Conservation (phyloP, 2,888 invertebrate genomes). For the Chironomus riparius region DNA sequence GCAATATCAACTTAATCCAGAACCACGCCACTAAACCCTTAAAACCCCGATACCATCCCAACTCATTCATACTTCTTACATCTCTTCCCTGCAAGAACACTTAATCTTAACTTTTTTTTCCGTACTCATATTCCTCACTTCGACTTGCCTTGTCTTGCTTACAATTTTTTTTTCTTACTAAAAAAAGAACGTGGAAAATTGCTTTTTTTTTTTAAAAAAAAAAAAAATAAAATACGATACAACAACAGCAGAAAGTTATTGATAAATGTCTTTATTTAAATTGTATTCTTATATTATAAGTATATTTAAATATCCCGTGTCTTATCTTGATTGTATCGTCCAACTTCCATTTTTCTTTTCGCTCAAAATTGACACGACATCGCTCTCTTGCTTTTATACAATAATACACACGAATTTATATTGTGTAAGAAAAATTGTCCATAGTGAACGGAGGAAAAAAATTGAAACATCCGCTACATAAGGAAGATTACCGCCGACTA, state of each 20-base stretch:
- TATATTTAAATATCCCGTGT: slow-evolving; percentile 22
- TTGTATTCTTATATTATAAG: slow-evolving; percentile 12
- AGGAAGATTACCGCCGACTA: neutral
- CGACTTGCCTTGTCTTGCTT: neutral
- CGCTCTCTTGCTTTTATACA: neutral
- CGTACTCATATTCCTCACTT: neutral
- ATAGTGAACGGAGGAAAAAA: neutral
- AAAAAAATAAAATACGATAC: neutral
- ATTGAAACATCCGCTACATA: slow-evolving; percentile 21
- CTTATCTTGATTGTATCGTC: slow-evolving; percentile 24
- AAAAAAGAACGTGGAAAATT: neutral
- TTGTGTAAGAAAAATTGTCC: neutral
- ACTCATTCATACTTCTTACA: neutral
- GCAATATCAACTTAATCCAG: no score
- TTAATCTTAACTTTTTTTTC: slow-evolving; percentile 11
- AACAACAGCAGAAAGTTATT: slow-evolving; percentile 21
- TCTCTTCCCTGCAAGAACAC: neutral
- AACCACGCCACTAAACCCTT: no score
- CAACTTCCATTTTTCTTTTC: slow-evolving; percentile 23
- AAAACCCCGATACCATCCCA: no score
- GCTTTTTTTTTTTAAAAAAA: neutral
- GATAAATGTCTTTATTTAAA: slow-evolving; percentile 26
- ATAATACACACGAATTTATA: neutral
- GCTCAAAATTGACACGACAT: neutral
- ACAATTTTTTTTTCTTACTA: neutral